Conservation (phyloP, 2,797 vertebrate species). For the Staurois parvus region DNA sequence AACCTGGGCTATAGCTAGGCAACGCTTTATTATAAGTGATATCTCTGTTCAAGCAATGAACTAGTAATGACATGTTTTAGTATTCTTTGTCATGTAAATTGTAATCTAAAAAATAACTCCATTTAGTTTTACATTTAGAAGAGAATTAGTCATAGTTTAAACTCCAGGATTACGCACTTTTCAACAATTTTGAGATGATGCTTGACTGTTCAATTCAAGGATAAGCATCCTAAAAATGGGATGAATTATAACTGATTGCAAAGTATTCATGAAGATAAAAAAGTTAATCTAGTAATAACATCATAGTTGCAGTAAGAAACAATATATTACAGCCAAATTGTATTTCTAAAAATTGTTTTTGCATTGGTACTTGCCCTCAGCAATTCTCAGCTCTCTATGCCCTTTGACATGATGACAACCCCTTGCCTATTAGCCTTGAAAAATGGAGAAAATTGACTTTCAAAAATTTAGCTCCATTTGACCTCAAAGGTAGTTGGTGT, state of each 20-base stretch:
- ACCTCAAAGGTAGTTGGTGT: too few species aligned
- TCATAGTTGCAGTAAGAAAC: background rate
- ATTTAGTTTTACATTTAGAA: background rate
- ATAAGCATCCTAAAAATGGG: conserved; percentile 10
- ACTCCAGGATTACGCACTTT: background rate
- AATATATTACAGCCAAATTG: background rate
- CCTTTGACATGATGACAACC: too few species aligned
- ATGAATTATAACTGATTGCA: conserved; percentile 3
- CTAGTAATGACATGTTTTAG: background rate
- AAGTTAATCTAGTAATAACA: conserved; percentile 11
- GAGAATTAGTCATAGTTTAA: background rate
- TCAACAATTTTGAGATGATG: background rate
- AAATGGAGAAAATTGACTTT: too few species aligned
- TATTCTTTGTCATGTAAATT: background rate
- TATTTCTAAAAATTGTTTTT: too few species aligned
- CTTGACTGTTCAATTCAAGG: conserved; percentile 26
- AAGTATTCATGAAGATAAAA: background rate
- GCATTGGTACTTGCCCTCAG: too few species aligned
- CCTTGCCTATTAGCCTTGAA: too few species aligned
- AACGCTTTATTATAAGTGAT: too few species aligned
- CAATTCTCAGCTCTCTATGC: too few species aligned
- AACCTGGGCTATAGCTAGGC: too few species aligned
- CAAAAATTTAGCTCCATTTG: too few species aligned
- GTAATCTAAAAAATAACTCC: background rate
- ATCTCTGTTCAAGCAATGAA: too few species aligned